Evolutionary conservation across 2,113 vertebrate genomes (phyloP).

Genomic region (Pagrus major): DNA sequence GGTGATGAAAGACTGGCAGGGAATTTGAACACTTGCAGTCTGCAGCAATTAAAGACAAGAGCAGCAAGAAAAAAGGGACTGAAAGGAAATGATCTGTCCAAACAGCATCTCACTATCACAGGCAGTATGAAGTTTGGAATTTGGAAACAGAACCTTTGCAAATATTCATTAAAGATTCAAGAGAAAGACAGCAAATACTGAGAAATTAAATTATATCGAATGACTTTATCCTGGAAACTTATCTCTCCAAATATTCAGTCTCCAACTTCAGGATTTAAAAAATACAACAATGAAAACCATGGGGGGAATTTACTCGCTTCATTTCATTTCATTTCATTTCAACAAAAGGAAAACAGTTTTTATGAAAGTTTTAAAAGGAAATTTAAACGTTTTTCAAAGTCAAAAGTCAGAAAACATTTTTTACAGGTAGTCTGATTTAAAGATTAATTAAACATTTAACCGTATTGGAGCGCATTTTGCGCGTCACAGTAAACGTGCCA

Average conservation of each 20-base stretch:
- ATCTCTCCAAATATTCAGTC: conserved; percentile 42
- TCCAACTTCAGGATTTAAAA: conserved; percentile 5
- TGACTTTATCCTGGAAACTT: conserved; percentile 42
- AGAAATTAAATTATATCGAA: conserved; percentile 48
- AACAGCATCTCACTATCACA: conserved; percentile 28
- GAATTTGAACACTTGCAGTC: conserved; percentile 11
- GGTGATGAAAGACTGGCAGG: conserved; percentile 28
- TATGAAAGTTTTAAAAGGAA: background rate
- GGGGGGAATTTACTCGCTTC: background rate
- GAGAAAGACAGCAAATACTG: conserved; percentile 47
- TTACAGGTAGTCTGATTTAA: background rate
- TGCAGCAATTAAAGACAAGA: conserved; percentile 6
- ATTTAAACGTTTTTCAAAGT: too few relatives aligned
- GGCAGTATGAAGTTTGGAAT: background rate
- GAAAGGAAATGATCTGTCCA: conserved; percentile 1
- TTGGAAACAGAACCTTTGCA: conserved; percentile 28
- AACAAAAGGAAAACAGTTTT: background rate
- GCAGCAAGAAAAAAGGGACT: background rate
- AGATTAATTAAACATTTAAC: background rate
- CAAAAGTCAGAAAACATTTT: background rate
- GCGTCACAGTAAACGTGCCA: background rate
- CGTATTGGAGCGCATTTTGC: background rate
- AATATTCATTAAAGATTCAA: conserved; percentile 27
- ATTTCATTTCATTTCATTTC: background rate
- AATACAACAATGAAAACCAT: conserved; percentile 5